Evolutionary conservation across 2,888 invertebrate species (phyloP).

Genomic region (Cantharis rufa): DNA sequence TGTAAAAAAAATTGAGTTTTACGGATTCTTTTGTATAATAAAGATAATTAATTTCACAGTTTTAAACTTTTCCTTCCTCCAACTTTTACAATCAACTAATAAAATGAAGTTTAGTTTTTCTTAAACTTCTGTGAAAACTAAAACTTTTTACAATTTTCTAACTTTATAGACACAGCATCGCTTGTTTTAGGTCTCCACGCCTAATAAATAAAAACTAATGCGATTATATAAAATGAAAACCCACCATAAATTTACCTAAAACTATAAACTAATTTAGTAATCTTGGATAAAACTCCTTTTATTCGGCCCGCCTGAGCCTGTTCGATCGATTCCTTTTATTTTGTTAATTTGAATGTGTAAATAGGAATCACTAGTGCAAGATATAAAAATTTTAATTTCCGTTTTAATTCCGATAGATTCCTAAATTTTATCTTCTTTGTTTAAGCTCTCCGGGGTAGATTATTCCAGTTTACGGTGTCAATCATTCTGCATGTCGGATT

Average conservation of each 20-base stretch:
- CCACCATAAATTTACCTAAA: not conserved
- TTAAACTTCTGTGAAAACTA: not conserved
- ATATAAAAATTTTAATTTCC: not conserved
- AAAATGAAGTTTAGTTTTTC: not conserved
- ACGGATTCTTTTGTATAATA: not conserved
- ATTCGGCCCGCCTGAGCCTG: not conserved
- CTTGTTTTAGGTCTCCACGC: not conserved
- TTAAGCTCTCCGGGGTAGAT: not conserved
- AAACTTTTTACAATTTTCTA: not conserved
- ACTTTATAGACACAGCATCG: not conserved
- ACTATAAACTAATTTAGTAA: not conserved
- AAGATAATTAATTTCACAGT: not conserved
- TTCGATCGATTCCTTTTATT: not conserved
- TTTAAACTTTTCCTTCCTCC: not conserved
- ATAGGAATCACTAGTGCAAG: not conserved
- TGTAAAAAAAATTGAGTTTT: not conserved
- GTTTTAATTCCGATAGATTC: not conserved
- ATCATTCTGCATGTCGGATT: not conserved
- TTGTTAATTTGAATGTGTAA: not conserved
- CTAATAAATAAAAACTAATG: not conserved
- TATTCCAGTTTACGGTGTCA: not conserved
- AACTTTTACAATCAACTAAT: not conserved
- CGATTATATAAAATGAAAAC: not conserved
- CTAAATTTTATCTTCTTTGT: not conserved
- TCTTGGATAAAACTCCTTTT: not conserved